Conservation (phyloP, 2,888 invertebrate genomes). For the Napeogenes inachia region DNA sequence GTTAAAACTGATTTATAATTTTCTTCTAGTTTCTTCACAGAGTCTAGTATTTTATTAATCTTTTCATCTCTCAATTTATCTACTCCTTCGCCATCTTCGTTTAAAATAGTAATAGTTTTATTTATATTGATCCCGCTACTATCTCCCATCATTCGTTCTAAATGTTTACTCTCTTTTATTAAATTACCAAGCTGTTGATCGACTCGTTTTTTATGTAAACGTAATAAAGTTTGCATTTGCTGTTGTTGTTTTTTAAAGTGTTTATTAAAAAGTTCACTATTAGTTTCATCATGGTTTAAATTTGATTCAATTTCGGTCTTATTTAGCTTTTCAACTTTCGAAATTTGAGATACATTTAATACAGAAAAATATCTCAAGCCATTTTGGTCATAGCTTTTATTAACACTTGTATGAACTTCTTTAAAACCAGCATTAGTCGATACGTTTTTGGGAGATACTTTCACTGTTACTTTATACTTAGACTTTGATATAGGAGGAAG, state of each 20-base stretch:
- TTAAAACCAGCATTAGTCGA: slow-evolving; percentile 52
- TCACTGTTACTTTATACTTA: slow-evolving; percentile 59
- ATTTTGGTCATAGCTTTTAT: slow-evolving; percentile 60
- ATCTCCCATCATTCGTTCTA: slow-evolving; percentile 37
- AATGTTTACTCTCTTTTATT: slow-evolving; percentile 45
- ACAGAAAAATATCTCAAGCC: slow-evolving; percentile 55
- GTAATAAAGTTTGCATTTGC: slow-evolving; percentile 45
- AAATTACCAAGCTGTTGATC: slow-evolving; percentile 50
- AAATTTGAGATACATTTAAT: slow-evolving; percentile 63
- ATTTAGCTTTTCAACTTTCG: slow-evolving; percentile 52
- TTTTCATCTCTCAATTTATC: slow-evolving; percentile 10
- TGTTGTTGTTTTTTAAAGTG: slow-evolving; percentile 40
- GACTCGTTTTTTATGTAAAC: slow-evolving; percentile 48
- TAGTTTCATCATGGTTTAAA: slow-evolving; percentile 5
- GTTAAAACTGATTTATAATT: slow-evolving; percentile 10
- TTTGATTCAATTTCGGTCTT: slow-evolving; percentile 28
- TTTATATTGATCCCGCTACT: slow-evolving; percentile 30
- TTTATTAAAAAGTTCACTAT: slow-evolving; percentile 18
- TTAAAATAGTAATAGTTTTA: slow-evolving; percentile 14
- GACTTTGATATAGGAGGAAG: slow-evolving; percentile 33
- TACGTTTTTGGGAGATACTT: slow-evolving; percentile 57
- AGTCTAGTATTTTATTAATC: slow-evolving; percentile 17
- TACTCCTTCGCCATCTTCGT: slow-evolving; percentile 1
- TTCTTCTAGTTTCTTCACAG: slow-evolving; percentile 19
- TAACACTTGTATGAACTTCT: slow-evolving; percentile 63